A percentile compares a stretch with the other conserved stretches of the same genome.
phyloP scores from a whole-genome alignment of 2,888 invertebrate genomes.

The Megastigmus dorsalis region DNA sequence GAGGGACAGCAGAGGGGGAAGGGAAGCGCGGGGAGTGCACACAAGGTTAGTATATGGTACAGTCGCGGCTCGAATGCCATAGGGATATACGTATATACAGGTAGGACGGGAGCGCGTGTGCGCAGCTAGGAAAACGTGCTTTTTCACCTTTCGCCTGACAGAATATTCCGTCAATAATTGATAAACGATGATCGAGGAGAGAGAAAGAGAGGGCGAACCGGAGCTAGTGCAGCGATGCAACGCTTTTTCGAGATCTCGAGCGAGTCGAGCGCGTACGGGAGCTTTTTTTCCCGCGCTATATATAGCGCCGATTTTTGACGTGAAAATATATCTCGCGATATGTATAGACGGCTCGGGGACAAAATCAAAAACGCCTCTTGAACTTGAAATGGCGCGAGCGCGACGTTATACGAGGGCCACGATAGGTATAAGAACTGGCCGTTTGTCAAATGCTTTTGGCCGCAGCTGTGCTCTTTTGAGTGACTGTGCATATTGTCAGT shows the following conservation, averaged over 20 bases:
- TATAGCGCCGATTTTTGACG: slow-evolving; percentile 32
- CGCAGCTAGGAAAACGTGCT: slow-evolving; percentile 34
- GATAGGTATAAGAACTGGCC: slow-evolving; percentile 1
- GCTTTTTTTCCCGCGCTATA: neutral
- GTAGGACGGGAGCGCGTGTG: slow-evolving; percentile 26
- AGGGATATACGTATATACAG: slow-evolving; percentile 25
- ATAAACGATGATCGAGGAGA: slow-evolving; percentile 54
- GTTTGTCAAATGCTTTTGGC: slow-evolving; percentile 21
- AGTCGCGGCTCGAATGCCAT: no score
- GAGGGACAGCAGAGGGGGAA: no score
- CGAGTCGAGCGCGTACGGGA: neutral
- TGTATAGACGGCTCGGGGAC: no score
- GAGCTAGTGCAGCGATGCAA: neutral
- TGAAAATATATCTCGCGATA: no score
- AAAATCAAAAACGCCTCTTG: slow-evolving; percentile 38
- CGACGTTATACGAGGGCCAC: no score
- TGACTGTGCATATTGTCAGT: no score
- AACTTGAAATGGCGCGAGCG: slow-evolving; percentile 35
- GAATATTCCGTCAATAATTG: slow-evolving; percentile 55
- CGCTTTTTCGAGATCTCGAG: slow-evolving; percentile 32
- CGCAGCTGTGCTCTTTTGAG: neutral
- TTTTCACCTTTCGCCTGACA: slow-evolving; percentile 51
- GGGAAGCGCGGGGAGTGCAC: slow-evolving; percentile 3
- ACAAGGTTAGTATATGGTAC: no score
- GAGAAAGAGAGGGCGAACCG: no score